A percentile compares a stretch with the other conserved stretches of the same genome.
phyloP scores from a whole-genome alignment of 2,888 invertebrate genomes.

The Ecliptopera silaceata region DNA sequence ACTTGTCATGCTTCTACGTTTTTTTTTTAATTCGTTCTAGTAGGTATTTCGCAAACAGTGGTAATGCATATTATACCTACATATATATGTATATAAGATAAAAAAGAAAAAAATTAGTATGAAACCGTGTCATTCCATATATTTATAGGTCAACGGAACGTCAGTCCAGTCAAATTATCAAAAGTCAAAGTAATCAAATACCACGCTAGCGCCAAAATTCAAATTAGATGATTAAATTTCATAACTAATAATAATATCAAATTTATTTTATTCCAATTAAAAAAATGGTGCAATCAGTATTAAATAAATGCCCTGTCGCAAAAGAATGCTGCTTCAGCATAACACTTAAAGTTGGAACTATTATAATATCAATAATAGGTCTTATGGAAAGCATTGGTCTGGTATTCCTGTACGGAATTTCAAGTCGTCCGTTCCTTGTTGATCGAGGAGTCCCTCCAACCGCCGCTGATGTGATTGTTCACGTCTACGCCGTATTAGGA shows the following conservation, averaged over 20 bases:
- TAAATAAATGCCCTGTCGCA: slow-evolving; percentile 42
- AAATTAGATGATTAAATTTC: no score
- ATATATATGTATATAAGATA: no score
- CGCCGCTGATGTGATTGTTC: slow-evolving; percentile 38
- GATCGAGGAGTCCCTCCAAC: slow-evolving; percentile 32
- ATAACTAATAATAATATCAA: no score
- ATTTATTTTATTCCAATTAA: background rate
- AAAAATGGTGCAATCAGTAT: slow-evolving; percentile 18
- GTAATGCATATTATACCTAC: no score
- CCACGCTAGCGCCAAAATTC: background rate
- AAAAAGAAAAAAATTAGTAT: no score
- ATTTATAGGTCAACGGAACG: no score
- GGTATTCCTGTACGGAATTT: slow-evolving; percentile 39
- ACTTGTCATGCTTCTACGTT: no score
- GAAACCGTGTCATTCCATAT: no score
- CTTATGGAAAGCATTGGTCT: slow-evolving; percentile 45
- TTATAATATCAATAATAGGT: slow-evolving; percentile 51
- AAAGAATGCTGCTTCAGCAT: slow-evolving; percentile 49
- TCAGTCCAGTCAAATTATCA: no score
- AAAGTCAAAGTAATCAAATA: no score
- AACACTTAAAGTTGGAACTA: slow-evolving; percentile 51
- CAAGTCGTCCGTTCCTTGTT: slow-evolving; percentile 35
- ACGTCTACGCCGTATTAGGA: slow-evolving; percentile 49
- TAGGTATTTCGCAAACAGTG: no score
- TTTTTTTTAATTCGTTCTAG: no score